Evolutionary conservation across 2,113 vertebrate genomes (phyloP).

Genomic region (Dendrocopos noguchii): DNA sequence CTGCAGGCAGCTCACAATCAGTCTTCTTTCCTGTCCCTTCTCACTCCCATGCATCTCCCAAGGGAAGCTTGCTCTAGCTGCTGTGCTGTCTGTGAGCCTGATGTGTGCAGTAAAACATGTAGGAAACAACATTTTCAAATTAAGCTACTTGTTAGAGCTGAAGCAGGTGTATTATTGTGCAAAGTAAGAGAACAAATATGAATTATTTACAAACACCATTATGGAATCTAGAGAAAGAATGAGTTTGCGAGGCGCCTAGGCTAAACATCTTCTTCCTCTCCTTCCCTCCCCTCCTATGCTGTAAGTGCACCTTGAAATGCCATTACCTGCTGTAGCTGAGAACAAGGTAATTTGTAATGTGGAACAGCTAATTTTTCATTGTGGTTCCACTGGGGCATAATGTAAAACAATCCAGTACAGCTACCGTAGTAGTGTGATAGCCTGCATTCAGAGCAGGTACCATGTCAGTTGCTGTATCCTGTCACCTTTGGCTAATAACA

Average conservation of each 20-base stretch:
- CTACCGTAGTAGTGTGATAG: background rate
- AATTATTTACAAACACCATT: background rate
- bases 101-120: rapidly evolving
- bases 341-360: conserved; percentile 78
- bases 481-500: conserved; percentile 24
- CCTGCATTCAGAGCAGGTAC: conserved; percentile 43
- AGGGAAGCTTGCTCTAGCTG: background rate
- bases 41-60: rapidly evolving
- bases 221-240: background rate
- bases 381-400: conserved; percentile 61
- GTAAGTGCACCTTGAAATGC: conserved; percentile 68
- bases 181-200: background rate
- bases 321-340: conserved; percentile 65
- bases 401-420: conserved; percentile 28
- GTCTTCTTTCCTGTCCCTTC: background rate
- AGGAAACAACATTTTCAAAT: background rate
- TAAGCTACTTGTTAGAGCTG: background rate
- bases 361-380: conserved; percentile 79
- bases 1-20: background rate
- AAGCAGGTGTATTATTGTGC: background rate
- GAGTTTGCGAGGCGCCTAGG: background rate
- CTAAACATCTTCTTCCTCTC: background rate
- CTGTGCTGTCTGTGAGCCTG: background rate
- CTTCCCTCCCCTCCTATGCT: background rate
- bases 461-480: background rate